Conservation (phyloP, 1,140 invertebrate genomes). For the Laupala kohalensis region DNA sequence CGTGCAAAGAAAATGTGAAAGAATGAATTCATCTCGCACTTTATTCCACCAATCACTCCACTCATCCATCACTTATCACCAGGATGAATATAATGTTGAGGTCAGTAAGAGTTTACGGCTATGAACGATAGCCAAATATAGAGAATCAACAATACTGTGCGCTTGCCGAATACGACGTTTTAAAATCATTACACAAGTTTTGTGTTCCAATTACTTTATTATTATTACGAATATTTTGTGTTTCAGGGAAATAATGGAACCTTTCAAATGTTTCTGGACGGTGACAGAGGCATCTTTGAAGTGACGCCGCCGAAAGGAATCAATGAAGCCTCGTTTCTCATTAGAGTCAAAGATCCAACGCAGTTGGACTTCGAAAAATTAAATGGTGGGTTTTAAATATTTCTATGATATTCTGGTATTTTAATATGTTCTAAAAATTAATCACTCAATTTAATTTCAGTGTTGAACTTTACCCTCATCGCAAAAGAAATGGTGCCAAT, state of each 20-base stretch:
- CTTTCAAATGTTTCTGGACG: slow-evolving; percentile 68
- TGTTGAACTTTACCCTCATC: slow-evolving; percentile 72
- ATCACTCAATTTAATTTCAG: slow-evolving; percentile 29
- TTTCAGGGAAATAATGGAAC: slow-evolving; percentile 81
- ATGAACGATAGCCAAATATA: too few relatives aligned
- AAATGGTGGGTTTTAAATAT: slow-evolving; percentile 28
- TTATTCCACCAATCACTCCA: too few relatives aligned
- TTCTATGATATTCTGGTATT: not conserved
- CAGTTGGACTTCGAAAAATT: slow-evolving; percentile 75
- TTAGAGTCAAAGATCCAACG: slow-evolving; percentile 72
- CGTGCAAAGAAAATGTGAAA: too few relatives aligned
- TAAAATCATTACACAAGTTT: too few relatives aligned
- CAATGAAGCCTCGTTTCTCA: slow-evolving; percentile 83
- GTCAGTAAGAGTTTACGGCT: too few relatives aligned
- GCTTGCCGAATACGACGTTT: too few relatives aligned
- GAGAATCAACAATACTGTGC: too few relatives aligned
- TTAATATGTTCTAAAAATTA: not conserved
- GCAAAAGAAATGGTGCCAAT: slow-evolving; percentile 66
- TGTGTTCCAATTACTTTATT: too few relatives aligned
- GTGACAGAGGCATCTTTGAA: slow-evolving; percentile 72
- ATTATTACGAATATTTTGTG: too few relatives aligned
- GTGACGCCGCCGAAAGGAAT: slow-evolving; percentile 76
- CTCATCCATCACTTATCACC: too few relatives aligned
- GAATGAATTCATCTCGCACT: too few relatives aligned
- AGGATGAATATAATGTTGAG: too few relatives aligned